phyloP scores from a whole-genome alignment of 2,113 vertebrate genomes.

The Anser brachyrhynchus region DNA sequence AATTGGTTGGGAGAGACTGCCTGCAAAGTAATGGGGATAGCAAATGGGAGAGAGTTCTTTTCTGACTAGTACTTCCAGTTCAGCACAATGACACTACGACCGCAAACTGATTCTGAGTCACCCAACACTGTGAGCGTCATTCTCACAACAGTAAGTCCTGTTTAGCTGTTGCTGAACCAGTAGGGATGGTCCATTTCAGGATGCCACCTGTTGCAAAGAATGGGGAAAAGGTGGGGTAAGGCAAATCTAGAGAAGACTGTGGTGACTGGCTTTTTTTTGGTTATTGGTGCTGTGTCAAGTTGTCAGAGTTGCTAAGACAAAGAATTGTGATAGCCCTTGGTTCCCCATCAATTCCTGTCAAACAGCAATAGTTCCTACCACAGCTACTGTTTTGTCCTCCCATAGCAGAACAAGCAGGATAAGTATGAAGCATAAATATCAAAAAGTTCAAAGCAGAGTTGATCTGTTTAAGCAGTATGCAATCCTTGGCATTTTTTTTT shows the following conservation, averaged over 20 bases:
- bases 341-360: neutral
- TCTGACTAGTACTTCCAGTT: neutral
- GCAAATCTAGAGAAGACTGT: neutral
- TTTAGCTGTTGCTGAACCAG: neutral
- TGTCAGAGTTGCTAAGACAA: neutral
- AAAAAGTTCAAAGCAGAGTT: neutral
- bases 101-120: neutral
- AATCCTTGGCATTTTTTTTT: no score
- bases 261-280: neutral
- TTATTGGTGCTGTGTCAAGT: neutral
- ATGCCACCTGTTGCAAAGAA: neutral
- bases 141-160: neutral
- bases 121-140: neutral
- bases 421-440: neutral
- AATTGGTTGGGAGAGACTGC: neutral
- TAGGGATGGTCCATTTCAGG: neutral
- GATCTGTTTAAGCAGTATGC: neutral
- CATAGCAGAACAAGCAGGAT: neutral
- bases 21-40: neutral
- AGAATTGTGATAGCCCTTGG: neutral
- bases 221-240: neutral
- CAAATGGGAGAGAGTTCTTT: neutral
- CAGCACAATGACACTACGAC: rapidly evolving
- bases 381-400: neutral
- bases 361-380: neutral